A percentile compares a stretch with the other conserved stretches of the same genome.
Evolutionary conservation across 2,888 invertebrate species (phyloP).

Genomic region (Pterostichus niger): DNA sequence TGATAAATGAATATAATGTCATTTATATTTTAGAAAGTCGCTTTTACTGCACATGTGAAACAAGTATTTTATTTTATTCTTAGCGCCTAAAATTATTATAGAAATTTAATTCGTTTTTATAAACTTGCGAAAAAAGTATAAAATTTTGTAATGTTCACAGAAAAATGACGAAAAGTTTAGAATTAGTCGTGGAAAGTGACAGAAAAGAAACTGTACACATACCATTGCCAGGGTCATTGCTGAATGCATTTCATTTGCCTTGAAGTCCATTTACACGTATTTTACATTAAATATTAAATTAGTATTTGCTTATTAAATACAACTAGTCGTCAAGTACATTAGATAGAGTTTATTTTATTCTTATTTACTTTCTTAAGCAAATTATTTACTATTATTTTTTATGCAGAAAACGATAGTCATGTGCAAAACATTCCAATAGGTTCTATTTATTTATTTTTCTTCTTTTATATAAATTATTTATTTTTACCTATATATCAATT

Average conservation of each 20-base stretch:
- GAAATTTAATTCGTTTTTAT: too few relatives aligned
- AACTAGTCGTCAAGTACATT: slow-evolving; percentile 15
- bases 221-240: slow-evolving; percentile 38
- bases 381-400: slow-evolving; percentile 31
- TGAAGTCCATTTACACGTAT: slow-evolving; percentile 49
- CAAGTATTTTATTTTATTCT: neutral
- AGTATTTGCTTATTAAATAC: slow-evolving; percentile 53
- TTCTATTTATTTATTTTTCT: too few relatives aligned
- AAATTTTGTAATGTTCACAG: too few relatives aligned
- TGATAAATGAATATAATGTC: too few relatives aligned
- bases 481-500: too few relatives aligned
- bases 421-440: neutral
- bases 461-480: neutral
- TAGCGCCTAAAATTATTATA: too few relatives aligned
- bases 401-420: slow-evolving; percentile 3
- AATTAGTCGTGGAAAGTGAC: neutral
- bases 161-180: neutral
- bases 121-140: too few relatives aligned
- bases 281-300: slow-evolving; percentile 56
- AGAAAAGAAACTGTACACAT: neutral
- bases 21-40: slow-evolving; percentile 22
- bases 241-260: slow-evolving; percentile 46
- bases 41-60: slow-evolving; percentile 15
- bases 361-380: slow-evolving; percentile 29
- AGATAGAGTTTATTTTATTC: slow-evolving; percentile 38